phyloP scores from a whole-genome alignment of 2,113 vertebrate species.

The Fregetta grallaria region DNA sequence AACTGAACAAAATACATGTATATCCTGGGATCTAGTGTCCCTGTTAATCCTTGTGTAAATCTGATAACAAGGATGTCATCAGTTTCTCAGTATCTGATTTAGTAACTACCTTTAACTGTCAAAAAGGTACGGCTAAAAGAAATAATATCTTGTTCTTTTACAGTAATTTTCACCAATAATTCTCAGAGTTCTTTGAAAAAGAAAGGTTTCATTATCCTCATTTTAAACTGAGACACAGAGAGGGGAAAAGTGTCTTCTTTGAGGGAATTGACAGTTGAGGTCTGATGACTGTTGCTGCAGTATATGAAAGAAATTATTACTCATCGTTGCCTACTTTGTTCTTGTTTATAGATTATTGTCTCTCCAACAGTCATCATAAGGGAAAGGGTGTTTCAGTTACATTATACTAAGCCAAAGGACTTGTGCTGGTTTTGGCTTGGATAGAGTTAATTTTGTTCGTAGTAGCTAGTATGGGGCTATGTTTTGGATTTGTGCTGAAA shows the following conservation, averaged over 20 bases:
- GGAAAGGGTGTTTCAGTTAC: background rate
- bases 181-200: background rate
- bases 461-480: too few species aligned
- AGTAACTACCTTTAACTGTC: background rate
- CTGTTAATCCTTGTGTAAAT: background rate
- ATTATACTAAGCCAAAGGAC: background rate
- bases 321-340: background rate
- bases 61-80: background rate
- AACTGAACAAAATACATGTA: background rate
- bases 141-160: background rate
- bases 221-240: background rate
- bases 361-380: background rate
- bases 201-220: background rate
- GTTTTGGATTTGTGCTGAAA: too few species aligned
- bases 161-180: background rate
- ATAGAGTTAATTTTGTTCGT: too few species aligned
- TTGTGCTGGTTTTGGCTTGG: background rate
- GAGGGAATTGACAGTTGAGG: background rate
- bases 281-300: background rate
- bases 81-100: background rate
- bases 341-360: background rate
- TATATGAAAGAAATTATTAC: background rate
- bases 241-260: background rate
- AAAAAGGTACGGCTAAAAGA: background rate
- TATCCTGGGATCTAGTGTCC: background rate